phyloP scores from a whole-genome alignment of 2,888 invertebrate genomes.

The Heteromyza rotundicornis region DNA sequence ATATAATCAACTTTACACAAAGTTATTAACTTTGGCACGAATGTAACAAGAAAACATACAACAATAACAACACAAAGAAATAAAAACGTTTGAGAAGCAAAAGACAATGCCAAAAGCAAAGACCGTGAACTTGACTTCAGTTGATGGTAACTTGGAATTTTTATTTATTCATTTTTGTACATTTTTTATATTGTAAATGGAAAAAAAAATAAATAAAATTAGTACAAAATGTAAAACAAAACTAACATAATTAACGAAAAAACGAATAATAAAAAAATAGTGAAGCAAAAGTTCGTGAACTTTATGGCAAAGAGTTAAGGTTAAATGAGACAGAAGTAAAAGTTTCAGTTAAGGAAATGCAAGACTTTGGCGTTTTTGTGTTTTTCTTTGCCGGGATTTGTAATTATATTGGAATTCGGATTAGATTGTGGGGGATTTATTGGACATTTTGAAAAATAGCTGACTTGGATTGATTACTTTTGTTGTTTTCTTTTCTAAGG shows the following conservation, averaged over 20 bases:
- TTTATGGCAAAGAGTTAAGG: not conserved
- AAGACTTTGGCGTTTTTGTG: too few species aligned
- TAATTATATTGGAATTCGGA: too few species aligned
- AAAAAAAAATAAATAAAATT: not conserved
- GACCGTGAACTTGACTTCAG: constrained; percentile 2
- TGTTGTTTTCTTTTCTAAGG: too few species aligned
- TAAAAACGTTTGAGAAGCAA: not conserved
- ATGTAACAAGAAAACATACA: not conserved
- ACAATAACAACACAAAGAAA: not conserved
- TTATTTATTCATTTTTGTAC: too few species aligned
- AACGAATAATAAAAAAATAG: not conserved
- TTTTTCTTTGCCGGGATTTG: too few species aligned
- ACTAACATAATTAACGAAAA: constrained; percentile 2
- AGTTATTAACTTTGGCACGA: not conserved
- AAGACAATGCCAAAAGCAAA: not conserved
- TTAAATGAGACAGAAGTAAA: not conserved
- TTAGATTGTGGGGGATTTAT: too few species aligned
- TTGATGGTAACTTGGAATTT: too few species aligned
- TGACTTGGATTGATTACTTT: too few species aligned
- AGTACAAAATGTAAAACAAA: not conserved
- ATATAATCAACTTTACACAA: too few species aligned
- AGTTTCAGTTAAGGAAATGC: not conserved
- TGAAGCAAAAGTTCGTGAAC: not conserved
- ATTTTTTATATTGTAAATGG: too few species aligned
- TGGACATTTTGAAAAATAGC: too few species aligned